Base-by-base conservation (phyloP, 2,113 vertebrate genomes). In the Aldabrachelys gigantea region DNA sequence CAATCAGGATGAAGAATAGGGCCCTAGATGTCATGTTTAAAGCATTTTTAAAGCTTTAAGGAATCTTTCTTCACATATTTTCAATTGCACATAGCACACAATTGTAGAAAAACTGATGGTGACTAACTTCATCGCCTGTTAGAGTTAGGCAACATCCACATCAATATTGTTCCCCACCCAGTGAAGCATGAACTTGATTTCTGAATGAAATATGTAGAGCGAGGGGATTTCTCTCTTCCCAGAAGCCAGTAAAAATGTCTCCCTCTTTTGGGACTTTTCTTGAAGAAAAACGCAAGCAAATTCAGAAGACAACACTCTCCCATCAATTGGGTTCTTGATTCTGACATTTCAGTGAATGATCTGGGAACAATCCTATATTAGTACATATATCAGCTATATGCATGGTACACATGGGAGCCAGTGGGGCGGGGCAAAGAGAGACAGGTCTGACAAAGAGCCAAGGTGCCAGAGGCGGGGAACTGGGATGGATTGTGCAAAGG, bases 101-200 rank as follows among this genome's bases (percentile, higher is more conserved):
- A 35, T 16, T 19, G 22, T 4, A 4, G 3, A 7, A 5, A 12
- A 14, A 41, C 8, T 17, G 53, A 4, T 52, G 10, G 12, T 87
- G 78, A 72, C 8, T 16, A 27, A 89, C 56, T 4, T 82, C 56
- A 10, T 22, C 7, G 4, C 25, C 79, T 83, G 0, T 0, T 10
- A 87, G 65, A 47, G 10, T 6, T 19, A 62, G 6, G 13, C 31
- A 62, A 31, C 12, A 59, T 59, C 27, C 25, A 82, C 84, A 72
- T 54, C 17, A 10, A 89, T 41, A 31, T 12, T 4, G 14, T 16
- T 12, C 50, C n/a, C 29, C 9, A 9, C 12, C 16, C 13, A 44
- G 9, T 3, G 14, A 47, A 79, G 10, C 29, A 35, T 31, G 53
- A 92, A 8, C 6, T 24, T 65, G 19, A 79, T 80, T 94, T 57